Percentiles rank a stretch among this genome's conserved stretches.
Evolutionary conservation across 2,888 invertebrate species (phyloP).

Genomic region (Catocala sponsa): DNA sequence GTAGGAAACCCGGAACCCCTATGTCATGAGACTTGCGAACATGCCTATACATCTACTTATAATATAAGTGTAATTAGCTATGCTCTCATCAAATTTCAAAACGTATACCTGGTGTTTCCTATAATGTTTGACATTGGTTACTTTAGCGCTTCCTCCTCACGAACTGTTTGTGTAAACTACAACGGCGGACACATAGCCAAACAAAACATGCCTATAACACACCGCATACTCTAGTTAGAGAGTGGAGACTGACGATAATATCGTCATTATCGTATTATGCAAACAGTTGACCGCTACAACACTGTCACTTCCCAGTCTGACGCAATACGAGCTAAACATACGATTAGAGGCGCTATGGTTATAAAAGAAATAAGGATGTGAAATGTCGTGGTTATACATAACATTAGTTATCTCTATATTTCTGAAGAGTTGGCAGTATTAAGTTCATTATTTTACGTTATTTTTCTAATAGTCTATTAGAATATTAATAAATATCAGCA

Average conservation of each 20-base stretch:
- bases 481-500: too few relatives aligned
- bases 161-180: conserved; percentile 31
- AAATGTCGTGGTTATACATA: not conserved
- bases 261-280: not conserved
- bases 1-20: too few relatives aligned
- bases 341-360: too few relatives aligned
- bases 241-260: not conserved
- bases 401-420: too few relatives aligned
- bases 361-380: not conserved
- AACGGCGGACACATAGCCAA: conserved; percentile 3
- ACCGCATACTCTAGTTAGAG: not conserved
- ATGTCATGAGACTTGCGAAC: too few relatives aligned
- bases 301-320: not conserved
- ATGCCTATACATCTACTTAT: too few relatives aligned
- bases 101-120: not conserved
- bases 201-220: not conserved
- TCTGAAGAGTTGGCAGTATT: too few relatives aligned
- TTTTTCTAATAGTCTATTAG: too few relatives aligned
- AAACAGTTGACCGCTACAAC: not conserved
- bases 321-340: too few relatives aligned
- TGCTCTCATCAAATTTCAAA: too few relatives aligned
- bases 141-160: conserved; percentile 37
- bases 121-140: conserved; percentile 11
- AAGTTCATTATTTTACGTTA: too few relatives aligned
- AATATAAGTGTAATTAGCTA: too few relatives aligned